Conservation (phyloP, 2,113 vertebrate species). For the Perca schrenkii region DNA sequence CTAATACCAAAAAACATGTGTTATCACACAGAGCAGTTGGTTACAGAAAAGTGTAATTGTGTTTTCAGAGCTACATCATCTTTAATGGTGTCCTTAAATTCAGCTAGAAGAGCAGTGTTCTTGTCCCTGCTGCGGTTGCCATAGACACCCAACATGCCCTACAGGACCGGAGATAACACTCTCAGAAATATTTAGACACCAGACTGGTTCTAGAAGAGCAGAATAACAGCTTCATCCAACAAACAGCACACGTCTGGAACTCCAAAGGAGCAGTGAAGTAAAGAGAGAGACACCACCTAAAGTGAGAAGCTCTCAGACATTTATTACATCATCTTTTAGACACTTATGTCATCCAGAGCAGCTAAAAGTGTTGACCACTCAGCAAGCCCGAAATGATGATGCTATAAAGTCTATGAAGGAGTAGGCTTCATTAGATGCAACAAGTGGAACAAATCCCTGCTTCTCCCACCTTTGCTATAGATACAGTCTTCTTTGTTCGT, state of each 20-base stretch:
- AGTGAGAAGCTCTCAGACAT: slow-evolving; percentile 28
- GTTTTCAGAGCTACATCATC: slow-evolving; percentile 23
- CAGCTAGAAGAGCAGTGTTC: slow-evolving; percentile 24
- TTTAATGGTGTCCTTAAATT: slow-evolving; percentile 39
- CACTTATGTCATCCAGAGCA: not conserved
- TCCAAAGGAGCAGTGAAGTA: slow-evolving; percentile 16
- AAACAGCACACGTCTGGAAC: not conserved
- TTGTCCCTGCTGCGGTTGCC: slow-evolving; percentile 62
- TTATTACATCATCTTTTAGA: slow-evolving; percentile 20
- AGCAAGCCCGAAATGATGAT: not conserved
- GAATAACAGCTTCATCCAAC: slow-evolving; percentile 19
- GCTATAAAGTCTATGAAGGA: not conserved
- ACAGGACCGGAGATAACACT: slow-evolving; percentile 46
- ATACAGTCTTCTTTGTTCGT: not conserved
- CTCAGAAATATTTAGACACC: slow-evolving; percentile 44
- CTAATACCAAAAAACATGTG: not conserved
- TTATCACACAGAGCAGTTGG: not conserved
- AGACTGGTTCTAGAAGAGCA: slow-evolving; percentile 40
- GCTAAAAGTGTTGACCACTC: not conserved
- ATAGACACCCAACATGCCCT: slow-evolving; percentile 64
- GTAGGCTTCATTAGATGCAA: not conserved
- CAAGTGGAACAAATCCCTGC: not conserved
- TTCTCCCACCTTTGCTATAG: not conserved
- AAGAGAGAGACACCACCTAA: slow-evolving; percentile 10
- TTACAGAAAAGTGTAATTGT: slow-evolving; percentile 6